Percentiles rank a stretch among this genome's conserved stretches.
phyloP scores from a whole-genome alignment of 1,140 invertebrate genomes.

The Babylonia areolata region DNA sequence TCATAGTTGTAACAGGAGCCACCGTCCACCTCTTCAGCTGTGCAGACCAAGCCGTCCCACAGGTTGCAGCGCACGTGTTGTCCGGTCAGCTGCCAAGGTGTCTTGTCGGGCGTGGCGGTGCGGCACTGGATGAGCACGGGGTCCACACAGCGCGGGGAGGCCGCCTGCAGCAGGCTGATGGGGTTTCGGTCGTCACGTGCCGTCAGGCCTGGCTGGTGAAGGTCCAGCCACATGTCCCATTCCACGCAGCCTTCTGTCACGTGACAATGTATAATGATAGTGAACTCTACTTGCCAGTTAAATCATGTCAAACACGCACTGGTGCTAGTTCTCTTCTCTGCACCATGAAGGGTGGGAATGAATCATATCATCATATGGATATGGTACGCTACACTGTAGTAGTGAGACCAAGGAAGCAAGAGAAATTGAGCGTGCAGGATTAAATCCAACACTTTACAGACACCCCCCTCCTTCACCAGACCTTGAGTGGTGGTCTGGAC shows the following conservation, averaged over 20 bases:
- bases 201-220: conserved; percentile 46
- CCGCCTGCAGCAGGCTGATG: conserved; percentile 48
- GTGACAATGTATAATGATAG: too few relatives aligned
- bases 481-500: too few relatives aligned
- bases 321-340: too few relatives aligned
- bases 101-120: conserved; percentile 49
- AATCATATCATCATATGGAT: too few relatives aligned
- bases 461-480: too few relatives aligned
- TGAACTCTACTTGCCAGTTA: too few relatives aligned
- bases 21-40: conserved; percentile 60
- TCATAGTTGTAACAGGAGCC: conserved; percentile 69
- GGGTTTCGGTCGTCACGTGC: conserved; percentile 51
- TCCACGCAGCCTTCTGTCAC: conserved; percentile 52
- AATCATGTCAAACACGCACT: too few relatives aligned
- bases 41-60: conserved; percentile 84
- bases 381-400: too few relatives aligned
- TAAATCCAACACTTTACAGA: too few relatives aligned
- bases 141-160: conserved; percentile 48
- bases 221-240: conserved; percentile 60
- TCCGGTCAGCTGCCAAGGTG: conserved; percentile 42
- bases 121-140: conserved; percentile 68
- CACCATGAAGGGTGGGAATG: too few relatives aligned
- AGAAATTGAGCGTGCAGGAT: too few relatives aligned
- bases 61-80: conserved; percentile 85
- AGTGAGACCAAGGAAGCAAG: too few relatives aligned